Percentiles rank a stretch among this genome's conserved stretches.
Evolutionary conservation across 2,888 invertebrate genomes (phyloP).

Genomic region (Clitarchus hookeri): DNA sequence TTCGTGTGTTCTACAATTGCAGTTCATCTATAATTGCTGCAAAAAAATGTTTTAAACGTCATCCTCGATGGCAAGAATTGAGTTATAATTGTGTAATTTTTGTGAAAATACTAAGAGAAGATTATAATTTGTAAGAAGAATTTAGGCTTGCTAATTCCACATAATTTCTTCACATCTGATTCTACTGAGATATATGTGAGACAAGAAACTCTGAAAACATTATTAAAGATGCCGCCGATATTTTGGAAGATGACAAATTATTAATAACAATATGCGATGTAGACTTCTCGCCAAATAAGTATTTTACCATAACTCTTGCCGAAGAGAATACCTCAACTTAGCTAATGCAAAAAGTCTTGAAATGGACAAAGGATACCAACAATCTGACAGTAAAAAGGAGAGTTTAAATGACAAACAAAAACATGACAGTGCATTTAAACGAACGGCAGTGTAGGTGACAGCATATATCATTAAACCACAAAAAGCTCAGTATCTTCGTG

Average conservation of each 20-base stretch:
- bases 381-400: not conserved
- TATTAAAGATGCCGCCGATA: slow-evolving; percentile 5
- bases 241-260: slow-evolving; percentile 20
- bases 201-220: slow-evolving; percentile 19
- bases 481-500: slow-evolving; percentile 22
- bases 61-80: too few relatives aligned
- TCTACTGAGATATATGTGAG: not conserved
- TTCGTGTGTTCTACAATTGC: too few relatives aligned
- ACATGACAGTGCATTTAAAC: slow-evolving; percentile 19
- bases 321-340: slow-evolving; percentile 16
- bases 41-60: too few relatives aligned
- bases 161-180: too few relatives aligned
- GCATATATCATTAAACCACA: slow-evolving; percentile 17
- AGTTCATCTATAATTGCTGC: too few relatives aligned
- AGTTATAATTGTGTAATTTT: too few relatives aligned
- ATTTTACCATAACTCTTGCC: slow-evolving; percentile 12
- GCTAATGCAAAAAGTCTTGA: slow-evolving; percentile 5
- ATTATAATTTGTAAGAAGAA: too few relatives aligned
- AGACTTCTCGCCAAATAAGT: slow-evolving; percentile 20
- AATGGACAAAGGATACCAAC: slow-evolving; percentile 12
- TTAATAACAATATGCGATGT: slow-evolving; percentile 16
- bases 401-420: not conserved
- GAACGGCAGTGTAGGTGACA: not conserved
- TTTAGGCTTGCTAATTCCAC: too few relatives aligned
- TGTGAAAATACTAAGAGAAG: too few relatives aligned